A percentile compares a stretch with the other conserved stretches of the same genome.
These are phyloP conservation scores for Sarcophaga caerulescens DNA, from an alignment of 2,888 invertebrate genomes.

Conservation along the genomic window DNA sequence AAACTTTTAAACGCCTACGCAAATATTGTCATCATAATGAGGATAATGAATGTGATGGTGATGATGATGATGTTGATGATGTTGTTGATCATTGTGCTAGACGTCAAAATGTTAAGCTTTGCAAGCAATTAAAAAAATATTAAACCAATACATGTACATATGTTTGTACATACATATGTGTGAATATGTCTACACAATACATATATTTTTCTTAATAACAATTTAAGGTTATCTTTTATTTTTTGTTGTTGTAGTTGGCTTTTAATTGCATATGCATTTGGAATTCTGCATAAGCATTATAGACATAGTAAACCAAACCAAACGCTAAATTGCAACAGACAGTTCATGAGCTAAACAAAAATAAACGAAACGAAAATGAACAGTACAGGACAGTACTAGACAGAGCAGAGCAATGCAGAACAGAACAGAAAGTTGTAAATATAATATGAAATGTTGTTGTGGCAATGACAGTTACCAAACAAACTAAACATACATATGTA, in stretches of 20 bases:
- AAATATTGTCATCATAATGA: slow-evolving; percentile 33
- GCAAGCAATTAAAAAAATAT: slow-evolving; percentile 1
- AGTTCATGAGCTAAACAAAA: slow-evolving; percentile 42
- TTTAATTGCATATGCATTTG: neutral
- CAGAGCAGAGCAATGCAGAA: neutral
- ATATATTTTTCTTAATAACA: slow-evolving; percentile 9
- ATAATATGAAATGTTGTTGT: slow-evolving; percentile 59
- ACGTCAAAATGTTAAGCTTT: slow-evolving; percentile 31
- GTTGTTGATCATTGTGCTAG: neutral
- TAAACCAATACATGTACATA: neutral
- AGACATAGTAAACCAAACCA: slow-evolving; percentile 45
- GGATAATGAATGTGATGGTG: neutral
- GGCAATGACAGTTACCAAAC: slow-evolving; percentile 50
- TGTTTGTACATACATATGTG: neutral
- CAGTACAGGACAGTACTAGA: neutral
- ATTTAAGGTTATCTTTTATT: slow-evolving; percentile 41
- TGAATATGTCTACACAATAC: neutral
- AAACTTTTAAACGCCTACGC: slow-evolving; percentile 56
- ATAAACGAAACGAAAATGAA: neutral
- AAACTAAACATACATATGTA: too few relatives aligned
- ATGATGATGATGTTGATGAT: neutral
- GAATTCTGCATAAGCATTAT: slow-evolving; percentile 32
- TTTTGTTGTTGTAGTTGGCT: neutral
- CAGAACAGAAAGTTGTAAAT: slow-evolving; percentile 46
- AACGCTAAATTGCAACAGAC: slow-evolving; percentile 55